Evolutionary conservation across 2,113 vertebrate species (phyloP), one percentile per base, ranked within the genome.

Genomic region (Platichthys stellatus): DNA sequence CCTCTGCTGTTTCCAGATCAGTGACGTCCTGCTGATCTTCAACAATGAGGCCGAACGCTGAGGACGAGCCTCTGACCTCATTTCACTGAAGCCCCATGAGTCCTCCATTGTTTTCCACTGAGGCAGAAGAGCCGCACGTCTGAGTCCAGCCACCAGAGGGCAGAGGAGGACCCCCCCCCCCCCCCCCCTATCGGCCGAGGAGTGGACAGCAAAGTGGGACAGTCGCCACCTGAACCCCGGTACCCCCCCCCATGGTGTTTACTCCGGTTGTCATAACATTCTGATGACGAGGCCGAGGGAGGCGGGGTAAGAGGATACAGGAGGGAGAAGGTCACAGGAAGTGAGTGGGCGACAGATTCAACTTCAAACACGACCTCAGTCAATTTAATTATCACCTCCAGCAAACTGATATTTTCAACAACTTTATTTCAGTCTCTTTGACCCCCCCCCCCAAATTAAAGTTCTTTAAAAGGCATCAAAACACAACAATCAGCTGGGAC

Each of bases 191-290:
- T 26, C 24, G 11, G 35, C 24, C 0, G 31, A 31, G 31, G 31
- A 31, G 31, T 31, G 5, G 1, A 31, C 31, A 31, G 31, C 6
- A 7, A 31, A 31, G 31, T 31, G 31, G 31, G 31, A 31, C 6
- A 31, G 6, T 31, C 6, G 1, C 31, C 5, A 31, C 31, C n/a
- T 2, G 5, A 63, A 82, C 17, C 13, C 47, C 4, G 5, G 24
- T 1, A 13, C 40, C 63, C 38, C 45, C 56, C 59, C 47, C 54
- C 6, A 9, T 38, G 58, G 21, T 84, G n/a, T 89, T 90, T 85
- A 74, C 70, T 68, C 24, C 0, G 71, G 85, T 89, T n/a, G 82
- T 80, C 87, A 90, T 80, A 81, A 72, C 87, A 71, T 69, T 63
- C 20, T 77, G 58, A 84, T 67, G 66, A 70, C 12, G 20, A 20